Conservation (phyloP, 2,797 vertebrate genomes). For the Alfaro cultratus region DNA sequence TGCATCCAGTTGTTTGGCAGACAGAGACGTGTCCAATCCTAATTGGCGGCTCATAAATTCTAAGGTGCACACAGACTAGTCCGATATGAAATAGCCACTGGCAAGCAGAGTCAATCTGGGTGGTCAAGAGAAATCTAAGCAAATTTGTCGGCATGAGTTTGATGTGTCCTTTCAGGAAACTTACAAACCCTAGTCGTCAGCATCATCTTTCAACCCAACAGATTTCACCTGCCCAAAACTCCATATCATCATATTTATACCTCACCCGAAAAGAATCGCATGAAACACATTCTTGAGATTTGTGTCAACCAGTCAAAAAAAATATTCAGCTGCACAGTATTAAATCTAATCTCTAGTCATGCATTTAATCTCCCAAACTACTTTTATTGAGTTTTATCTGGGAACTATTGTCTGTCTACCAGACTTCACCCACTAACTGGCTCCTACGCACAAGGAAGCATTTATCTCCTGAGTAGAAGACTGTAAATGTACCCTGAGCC, state of each 20-base stretch:
- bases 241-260: neutral
- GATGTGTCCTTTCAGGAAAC: neutral
- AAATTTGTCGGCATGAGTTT: neutral
- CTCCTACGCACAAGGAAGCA: constrained; percentile 1
- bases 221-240: neutral
- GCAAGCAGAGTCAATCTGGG: neutral
- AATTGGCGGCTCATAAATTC: neutral
- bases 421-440: neutral
- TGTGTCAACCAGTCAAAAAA: neutral
- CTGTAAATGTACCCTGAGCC: neutral
- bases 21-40: neutral
- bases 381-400: constrained; percentile 2
- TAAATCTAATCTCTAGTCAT: neutral
- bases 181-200: neutral
- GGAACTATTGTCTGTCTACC: neutral
- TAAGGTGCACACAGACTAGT: neutral
- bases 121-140: neutral
- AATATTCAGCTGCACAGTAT: neutral
- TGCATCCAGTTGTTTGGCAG: neutral
- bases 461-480: neutral
- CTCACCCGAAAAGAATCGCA: neutral
- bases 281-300: neutral
- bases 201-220: neutral
- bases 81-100: neutral
- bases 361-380: neutral